phyloP scores from a whole-genome alignment of 2,113 vertebrate genomes.

The Mesembrinibis cayennensis region DNA sequence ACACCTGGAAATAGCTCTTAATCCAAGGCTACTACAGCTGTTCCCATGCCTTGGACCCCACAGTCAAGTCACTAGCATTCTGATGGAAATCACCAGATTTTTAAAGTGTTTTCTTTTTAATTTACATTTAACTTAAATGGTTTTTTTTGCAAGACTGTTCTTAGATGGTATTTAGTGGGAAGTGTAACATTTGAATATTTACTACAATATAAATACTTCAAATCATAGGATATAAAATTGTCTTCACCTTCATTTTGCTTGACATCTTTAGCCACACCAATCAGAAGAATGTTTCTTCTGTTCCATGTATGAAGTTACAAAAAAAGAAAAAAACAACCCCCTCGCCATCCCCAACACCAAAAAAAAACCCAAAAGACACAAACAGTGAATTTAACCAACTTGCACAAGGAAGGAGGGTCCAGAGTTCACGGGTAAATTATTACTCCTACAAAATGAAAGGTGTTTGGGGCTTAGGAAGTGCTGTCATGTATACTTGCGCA shows the following conservation, averaged over 20 bases:
- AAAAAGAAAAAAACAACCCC: neutral
- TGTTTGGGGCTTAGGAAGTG: neutral
- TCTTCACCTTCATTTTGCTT: neutral
- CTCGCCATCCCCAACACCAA: too few species aligned
- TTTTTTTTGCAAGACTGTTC: neutral
- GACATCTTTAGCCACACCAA: neutral
- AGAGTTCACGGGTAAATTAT: neutral
- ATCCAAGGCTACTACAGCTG: neutral
- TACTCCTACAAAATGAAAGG: neutral
- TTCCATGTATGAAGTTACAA: constrained; percentile 17
- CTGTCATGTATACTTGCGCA: neutral
- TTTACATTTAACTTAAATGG: neutral
- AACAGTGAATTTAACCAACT: neutral
- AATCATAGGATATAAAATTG: neutral
- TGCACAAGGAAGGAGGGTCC: neutral
- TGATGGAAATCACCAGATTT: neutral
- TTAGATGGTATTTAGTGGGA: constrained; percentile 28
- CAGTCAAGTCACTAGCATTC: neutral
- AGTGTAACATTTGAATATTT: constrained; percentile 44
- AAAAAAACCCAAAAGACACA: neutral
- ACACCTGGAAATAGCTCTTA: neutral
- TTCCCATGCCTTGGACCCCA: neutral
- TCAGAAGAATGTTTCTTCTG: constrained; percentile 50
- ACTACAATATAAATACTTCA: constrained; percentile 31
- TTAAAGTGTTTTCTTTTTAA: neutral